Conservation (phyloP, 2,888 invertebrate species). For the Synanthedon andrenaeformis region DNA sequence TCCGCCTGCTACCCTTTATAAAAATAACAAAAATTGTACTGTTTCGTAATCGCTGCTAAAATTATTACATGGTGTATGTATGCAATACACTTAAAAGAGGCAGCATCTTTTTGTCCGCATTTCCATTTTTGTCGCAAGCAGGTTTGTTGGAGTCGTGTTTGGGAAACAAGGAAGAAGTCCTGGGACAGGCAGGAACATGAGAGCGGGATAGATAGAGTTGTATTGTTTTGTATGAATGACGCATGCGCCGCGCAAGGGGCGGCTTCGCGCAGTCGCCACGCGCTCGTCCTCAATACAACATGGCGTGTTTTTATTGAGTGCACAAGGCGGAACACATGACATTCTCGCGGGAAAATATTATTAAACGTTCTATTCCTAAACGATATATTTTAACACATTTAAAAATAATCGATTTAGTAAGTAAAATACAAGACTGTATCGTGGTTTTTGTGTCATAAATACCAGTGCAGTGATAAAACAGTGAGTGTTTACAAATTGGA, state of each 20-base stretch:
- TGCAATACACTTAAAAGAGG: no score
- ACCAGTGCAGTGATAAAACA: slow-evolving; percentile 18
- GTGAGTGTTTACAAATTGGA: slow-evolving; percentile 20
- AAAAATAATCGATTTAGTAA: background rate
- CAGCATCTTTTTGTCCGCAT: no score
- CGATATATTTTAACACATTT: background rate
- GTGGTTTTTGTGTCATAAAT: slow-evolving; percentile 18
- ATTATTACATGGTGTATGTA: no score
- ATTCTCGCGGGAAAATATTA: slow-evolving; percentile 40
- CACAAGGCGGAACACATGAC: slow-evolving; percentile 53
- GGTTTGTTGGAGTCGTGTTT: no score
- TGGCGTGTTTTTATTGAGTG: slow-evolving; percentile 39
- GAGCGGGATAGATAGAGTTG: slow-evolving; percentile 20
- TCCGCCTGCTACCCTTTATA: no score
- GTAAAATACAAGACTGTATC: slow-evolving; percentile 7
- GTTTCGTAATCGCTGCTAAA: no score
- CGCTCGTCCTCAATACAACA: slow-evolving; percentile 57
- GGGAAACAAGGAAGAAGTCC: background rate
- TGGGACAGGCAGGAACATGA: slow-evolving; percentile 12
- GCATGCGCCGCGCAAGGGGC: slow-evolving; percentile 46
- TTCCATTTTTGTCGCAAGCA: no score
- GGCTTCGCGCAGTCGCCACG: slow-evolving; percentile 64
- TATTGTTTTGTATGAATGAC: slow-evolving; percentile 43
- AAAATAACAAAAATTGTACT: no score
- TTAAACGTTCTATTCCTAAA: slow-evolving; percentile 21